Evolutionary conservation across 2,113 vertebrate species (phyloP), one percentile per base, ranked within the genome.

Genomic region (Semnopithecus entellus): DNA sequence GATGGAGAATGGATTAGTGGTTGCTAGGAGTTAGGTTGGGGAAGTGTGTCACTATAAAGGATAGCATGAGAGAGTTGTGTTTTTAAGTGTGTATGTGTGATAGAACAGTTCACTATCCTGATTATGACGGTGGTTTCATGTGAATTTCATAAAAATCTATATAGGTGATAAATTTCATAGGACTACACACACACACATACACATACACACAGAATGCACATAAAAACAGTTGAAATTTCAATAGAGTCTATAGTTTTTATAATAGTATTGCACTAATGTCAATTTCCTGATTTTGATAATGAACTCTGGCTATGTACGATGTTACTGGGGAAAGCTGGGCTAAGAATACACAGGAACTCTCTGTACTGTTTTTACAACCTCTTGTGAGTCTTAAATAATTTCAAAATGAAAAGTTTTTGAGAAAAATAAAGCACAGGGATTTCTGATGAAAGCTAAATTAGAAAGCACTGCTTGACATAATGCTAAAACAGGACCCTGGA

Each of bases 331-430:
- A 92, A 96, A 85, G 73, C 83, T 95, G 75, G 38, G 80, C 57
- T 25, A 95, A 93, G 48, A 25, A 55, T 88, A 68, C 64, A 23
- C 12, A 57, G 45, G 68, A 90, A 86, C 55, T 78, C 85, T 87
- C 55, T 87, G n/a, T 45, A 57, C 73, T 87, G 52, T 92, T 89
- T 88, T 96, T 90, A 68, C 59, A 96, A 80, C 48, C 87, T 87
- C 86, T 87, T 50, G 7, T 52, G 50, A 80, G 66, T 94, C 70
- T 88, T 79, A 93, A 92, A 88, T 66, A 70, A 80, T 92, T 94
- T 94, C 84, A 40, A 92, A 83, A 90, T 94, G 52, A 86, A 90
- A 92, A 84, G 7, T 1, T 45, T 89, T 88, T 88, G 55, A 91
- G 48, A 76, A 91, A 94, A 93, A 85, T 10, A 72, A 94, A 92